Evolutionary conservation across 2,888 invertebrate genomes (phyloP).

Genomic region (Drosophila rellima): DNA sequence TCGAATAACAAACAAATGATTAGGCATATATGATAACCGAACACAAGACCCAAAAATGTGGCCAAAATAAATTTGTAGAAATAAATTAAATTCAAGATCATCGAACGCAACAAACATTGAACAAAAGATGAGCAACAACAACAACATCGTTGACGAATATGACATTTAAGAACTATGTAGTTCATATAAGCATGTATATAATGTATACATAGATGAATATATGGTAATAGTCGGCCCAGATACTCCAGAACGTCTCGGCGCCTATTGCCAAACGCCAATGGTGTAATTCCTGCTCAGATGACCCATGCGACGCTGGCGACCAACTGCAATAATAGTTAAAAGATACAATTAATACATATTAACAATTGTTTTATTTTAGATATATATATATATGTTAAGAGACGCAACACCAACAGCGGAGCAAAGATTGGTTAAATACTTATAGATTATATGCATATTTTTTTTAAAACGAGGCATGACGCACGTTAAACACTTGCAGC

Average conservation of each 20-base stretch:
- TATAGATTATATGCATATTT: constrained; percentile 4
- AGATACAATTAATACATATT: constrained; percentile 33
- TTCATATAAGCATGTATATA: constrained; percentile 33
- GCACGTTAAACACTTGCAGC: constrained; percentile 42
- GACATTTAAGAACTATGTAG: constrained; percentile 15
- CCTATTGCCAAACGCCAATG: constrained; percentile 87
- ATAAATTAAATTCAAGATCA: constrained; percentile 39
- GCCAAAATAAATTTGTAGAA: constrained; percentile 28
- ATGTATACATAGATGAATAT: constrained; percentile 36
- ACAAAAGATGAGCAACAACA: constrained; percentile 46
- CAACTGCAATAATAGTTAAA: constrained; percentile 73
- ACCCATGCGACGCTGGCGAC: constrained; percentile 92
- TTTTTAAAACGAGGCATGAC: constrained; percentile 40
- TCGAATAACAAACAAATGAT: constrained; percentile 70
- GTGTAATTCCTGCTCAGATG: constrained; percentile 93
- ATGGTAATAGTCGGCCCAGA: constrained; percentile 25
- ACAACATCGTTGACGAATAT: constrained; percentile 49
- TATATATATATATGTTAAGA: constrained; percentile 31
- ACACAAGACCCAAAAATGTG: constrained; percentile 54
- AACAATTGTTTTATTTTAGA: neutral
- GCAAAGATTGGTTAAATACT: constrained; percentile 27
- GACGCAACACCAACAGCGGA: constrained; percentile 61
- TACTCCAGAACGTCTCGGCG: constrained; percentile 32
- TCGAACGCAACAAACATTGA: constrained; percentile 74
- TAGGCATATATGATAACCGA: constrained; percentile 62